Base-by-base conservation (phyloP, 2,797 vertebrate genomes). In the Spheniscus humboldti region DNA sequence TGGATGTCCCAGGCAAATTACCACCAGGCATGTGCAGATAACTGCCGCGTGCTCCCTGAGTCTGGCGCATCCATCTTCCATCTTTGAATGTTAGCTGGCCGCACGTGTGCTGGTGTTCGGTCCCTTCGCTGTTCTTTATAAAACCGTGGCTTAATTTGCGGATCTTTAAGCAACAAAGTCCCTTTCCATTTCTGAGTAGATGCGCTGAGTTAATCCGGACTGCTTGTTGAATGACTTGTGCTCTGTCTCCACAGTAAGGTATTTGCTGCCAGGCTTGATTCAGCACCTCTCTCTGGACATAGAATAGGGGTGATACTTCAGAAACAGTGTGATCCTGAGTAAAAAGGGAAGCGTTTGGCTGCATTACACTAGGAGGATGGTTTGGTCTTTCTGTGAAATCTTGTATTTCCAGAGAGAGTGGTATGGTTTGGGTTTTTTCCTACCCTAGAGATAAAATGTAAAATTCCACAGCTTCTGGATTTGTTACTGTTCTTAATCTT, bases 101-200 rank as follows among this genome's bases (percentile, higher is more conserved):
- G 5, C 57, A 13, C 1, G 1, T 8, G 45, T 50, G 64, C 13
- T 39, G 37, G 1, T 57, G 53, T 67, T 66, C 4, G 0, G 20
- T 73, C 11, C 41, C 56, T 73, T 64, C 45, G 31, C 66, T 67
- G 0, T 56, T 60, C 33, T 15, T 20, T 48, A 0, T 57, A 6
- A 76, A 73, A 28, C 13, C 12, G 7, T 28, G 23, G 11, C 59
- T 76, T 64, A 24, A 35, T 24, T 47, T 45, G 43, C 0, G 0
- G 60, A 10, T 86, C 60, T 57, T 63, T 5, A 19, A 71, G 41
- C 43, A 22, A 7, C 22, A 7, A 28, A 74, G 13, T 80, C 23
- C 56, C 64, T 77, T 86, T 66, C 56, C 12, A 0, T 41, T 52
- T 27, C 69, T 27, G 68, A 72, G 45, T 35, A 4, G 48, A 3